phyloP scores from a whole-genome alignment of 2,797 vertebrate genomes.

The Crenichthys baileyi region DNA sequence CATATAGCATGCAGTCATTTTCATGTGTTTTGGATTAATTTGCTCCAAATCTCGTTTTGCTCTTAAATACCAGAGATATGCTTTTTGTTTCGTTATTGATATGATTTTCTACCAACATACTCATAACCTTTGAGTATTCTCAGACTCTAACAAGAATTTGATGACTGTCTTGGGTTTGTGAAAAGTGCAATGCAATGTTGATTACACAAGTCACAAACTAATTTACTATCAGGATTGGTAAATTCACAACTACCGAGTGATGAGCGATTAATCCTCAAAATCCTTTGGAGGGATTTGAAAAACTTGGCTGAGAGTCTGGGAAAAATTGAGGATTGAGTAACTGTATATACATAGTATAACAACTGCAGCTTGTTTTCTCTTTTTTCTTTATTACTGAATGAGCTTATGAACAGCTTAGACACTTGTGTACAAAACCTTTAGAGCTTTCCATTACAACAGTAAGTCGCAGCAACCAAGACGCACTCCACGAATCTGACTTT shows the following conservation, averaged over 20 bases:
- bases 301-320: constrained; percentile 19
- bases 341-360: constrained; percentile 20
- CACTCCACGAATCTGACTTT: too few relatives aligned
- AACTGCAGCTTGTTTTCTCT: constrained; percentile 18
- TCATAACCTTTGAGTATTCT: background rate
- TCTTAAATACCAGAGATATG: background rate
- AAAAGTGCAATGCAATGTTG: constrained; percentile 26
- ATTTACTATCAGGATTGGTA: constrained; percentile 42
- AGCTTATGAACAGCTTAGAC: constrained; percentile 36
- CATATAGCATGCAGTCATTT: background rate
- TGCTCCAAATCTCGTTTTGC: background rate
- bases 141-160: background rate
- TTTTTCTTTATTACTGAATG: constrained; percentile 21
- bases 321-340: constrained; percentile 43
- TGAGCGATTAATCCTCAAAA: constrained; percentile 36
- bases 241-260: constrained; percentile 31
- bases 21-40: background rate
- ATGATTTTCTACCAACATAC: background rate
- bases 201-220: constrained; percentile 27
- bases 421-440: too few relatives aligned
- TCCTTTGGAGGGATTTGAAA: constrained; percentile 34
- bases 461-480: too few relatives aligned
- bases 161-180: background rate
- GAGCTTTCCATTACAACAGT: too few relatives aligned
- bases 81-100: background rate